Percentiles rank a stretch among this genome's conserved stretches.
Evolutionary conservation across 2,797 vertebrate species (phyloP).

Genomic region (Parotocinclus haroldoi): DNA sequence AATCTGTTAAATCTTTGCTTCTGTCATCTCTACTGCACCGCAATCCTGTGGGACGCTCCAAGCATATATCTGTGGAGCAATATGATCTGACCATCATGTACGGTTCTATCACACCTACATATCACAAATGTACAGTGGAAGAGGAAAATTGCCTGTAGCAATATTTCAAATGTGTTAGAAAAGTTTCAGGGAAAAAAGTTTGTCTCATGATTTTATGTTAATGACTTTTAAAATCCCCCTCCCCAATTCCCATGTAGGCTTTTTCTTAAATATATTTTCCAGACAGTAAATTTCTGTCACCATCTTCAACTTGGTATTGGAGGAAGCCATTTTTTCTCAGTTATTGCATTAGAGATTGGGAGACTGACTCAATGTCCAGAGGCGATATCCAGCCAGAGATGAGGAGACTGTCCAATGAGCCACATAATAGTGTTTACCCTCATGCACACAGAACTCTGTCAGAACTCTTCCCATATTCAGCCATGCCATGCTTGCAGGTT

Average conservation of each 20-base stretch:
- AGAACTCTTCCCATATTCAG: not conserved
- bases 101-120: conserved; percentile 1
- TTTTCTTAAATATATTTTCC: conserved; percentile 13
- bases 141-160: conserved; percentile 18
- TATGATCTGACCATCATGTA: not conserved
- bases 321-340: conserved; percentile 9
- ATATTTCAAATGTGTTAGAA: conserved; percentile 10
- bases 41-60: conserved; percentile 54
- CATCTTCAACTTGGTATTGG: not conserved
- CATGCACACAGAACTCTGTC: conserved; percentile 5
- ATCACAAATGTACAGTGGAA: conserved; percentile 10
- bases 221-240: not conserved
- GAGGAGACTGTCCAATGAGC: conserved; percentile 12
- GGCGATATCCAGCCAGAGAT: conserved; percentile 5
- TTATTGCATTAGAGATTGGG: conserved; percentile 16
- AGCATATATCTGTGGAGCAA: conserved; percentile 7
- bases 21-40: conserved; percentile 62
- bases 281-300: conserved; percentile 16
- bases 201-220: conserved; percentile 11
- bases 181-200: conserved; percentile 3
- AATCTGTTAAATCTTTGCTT: conserved; percentile 64
- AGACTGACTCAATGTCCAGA: conserved; percentile 19
- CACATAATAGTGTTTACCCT: conserved; percentile 9
- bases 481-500: no score
- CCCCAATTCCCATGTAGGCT: not conserved